A percentile compares a stretch with the other conserved stretches of the same genome.
These are phyloP conservation scores for Drosophila kambysellisi DNA, from an alignment of 2,888 invertebrate species.

Conservation along the genomic window DNA sequence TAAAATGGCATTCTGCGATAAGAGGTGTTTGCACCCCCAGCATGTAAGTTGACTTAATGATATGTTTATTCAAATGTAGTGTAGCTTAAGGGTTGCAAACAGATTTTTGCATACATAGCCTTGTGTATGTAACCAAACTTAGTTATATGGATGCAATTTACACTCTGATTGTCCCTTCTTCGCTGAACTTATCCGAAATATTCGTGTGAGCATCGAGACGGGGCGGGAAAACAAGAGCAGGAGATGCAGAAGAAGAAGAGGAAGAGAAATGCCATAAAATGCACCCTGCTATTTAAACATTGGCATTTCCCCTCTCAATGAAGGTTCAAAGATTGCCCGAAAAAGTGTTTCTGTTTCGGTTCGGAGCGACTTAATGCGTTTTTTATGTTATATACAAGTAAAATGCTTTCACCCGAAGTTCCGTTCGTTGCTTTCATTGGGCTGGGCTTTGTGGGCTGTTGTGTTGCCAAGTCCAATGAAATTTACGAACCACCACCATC, in stretches of 20 bases:
- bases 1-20: neutral
- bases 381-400: slow-evolving; percentile 75
- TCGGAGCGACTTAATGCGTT: slow-evolving; percentile 72
- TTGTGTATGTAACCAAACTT: neutral
- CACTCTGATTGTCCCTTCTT: slow-evolving; percentile 19
- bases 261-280: slow-evolving; percentile 55
- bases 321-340: slow-evolving; percentile 63
- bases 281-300: slow-evolving; percentile 75
- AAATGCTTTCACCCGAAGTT: slow-evolving; percentile 46
- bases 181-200: slow-evolving; percentile 23
- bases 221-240: slow-evolving; percentile 33
- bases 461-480: slow-evolving; percentile 36
- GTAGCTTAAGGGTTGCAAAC: slow-evolving; percentile 47
- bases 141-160: slow-evolving; percentile 8
- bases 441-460: slow-evolving; percentile 39
- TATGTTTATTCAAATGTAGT: slow-evolving; percentile 36
- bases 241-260: neutral
- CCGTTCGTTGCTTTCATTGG: slow-evolving; percentile 35
- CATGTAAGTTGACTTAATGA: slow-evolving; percentile 11
- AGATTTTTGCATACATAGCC: slow-evolving; percentile 23
- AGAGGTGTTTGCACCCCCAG: neutral
- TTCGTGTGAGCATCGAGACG: neutral
- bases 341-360: slow-evolving; percentile 68
- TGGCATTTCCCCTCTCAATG: slow-evolving; percentile 68
- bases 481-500: slow-evolving; percentile 62